These are phyloP conservation scores for Lasioglossum albipes DNA, from an alignment of 1,140 invertebrate species.

Conservation along the genomic window DNA sequence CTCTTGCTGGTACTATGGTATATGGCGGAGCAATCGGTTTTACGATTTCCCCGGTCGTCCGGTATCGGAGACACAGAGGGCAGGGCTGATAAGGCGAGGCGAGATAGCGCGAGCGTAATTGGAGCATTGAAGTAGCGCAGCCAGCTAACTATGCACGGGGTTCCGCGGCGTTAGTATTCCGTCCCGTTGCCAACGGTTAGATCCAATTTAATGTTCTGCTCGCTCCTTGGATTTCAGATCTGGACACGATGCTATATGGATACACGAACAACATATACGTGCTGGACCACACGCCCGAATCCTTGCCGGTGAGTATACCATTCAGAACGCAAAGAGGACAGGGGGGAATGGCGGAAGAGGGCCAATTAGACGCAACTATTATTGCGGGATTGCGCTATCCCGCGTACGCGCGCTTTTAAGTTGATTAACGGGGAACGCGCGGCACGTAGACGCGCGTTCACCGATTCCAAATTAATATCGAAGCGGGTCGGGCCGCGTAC, in stretches of 20 bases:
- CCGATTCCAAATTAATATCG: background rate
- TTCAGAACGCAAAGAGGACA: constrained; percentile 1
- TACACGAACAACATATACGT: constrained; percentile 78
- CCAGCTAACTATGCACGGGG: constrained; percentile 29
- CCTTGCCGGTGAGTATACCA: constrained; percentile 73
- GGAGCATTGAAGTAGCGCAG: constrained; percentile 7
- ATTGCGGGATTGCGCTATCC: background rate
- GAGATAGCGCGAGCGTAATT: background rate
- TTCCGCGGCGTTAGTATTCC: constrained; percentile 39
- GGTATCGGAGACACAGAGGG: background rate
- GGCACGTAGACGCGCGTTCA: background rate
- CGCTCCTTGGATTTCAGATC: constrained; percentile 73
- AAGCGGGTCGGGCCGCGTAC: too few species aligned
- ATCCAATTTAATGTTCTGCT: constrained; percentile 61
- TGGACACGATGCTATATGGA: constrained; percentile 78
- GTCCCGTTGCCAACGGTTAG: constrained; percentile 33
- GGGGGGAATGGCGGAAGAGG: background rate
- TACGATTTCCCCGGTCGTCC: background rate
- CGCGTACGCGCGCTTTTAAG: background rate
- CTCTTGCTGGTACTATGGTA: too few species aligned
- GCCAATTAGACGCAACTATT: constrained; percentile 42
- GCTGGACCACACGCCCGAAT: constrained; percentile 76
- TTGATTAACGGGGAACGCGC: constrained; percentile 14
- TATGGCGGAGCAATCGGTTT: background rate
- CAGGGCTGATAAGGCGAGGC: constrained; percentile 17